phyloP scores from a whole-genome alignment of 2,113 vertebrate species.

The Indicator indicator region DNA sequence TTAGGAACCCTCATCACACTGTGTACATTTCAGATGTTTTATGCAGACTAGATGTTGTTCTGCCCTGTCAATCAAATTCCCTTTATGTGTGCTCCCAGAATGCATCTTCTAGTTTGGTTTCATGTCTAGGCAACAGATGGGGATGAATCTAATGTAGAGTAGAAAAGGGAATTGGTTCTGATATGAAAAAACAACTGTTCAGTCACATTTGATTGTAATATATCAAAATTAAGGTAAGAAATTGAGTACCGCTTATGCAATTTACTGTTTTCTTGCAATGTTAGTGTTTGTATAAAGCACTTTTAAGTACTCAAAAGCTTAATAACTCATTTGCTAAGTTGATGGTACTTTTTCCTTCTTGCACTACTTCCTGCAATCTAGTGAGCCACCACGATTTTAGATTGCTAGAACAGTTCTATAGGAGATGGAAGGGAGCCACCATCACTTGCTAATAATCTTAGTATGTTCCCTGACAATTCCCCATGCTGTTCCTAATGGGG shows the following conservation, averaged over 20 bases:
- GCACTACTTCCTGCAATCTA: neutral
- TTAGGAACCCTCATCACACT: neutral
- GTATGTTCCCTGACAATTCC: neutral
- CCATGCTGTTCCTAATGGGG: neutral
- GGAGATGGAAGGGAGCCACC: neutral
- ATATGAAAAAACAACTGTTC: neutral
- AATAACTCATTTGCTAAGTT: neutral
- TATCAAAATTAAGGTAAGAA: neutral
- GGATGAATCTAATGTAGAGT: neutral
- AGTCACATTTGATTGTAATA: neutral
- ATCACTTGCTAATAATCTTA: neutral
- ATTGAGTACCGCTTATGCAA: neutral
- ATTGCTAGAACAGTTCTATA: neutral
- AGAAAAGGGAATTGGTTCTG: neutral
- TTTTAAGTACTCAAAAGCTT: neutral
- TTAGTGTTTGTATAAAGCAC: neutral
- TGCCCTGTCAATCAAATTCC: neutral
- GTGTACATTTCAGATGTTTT: neutral
- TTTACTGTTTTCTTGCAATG: neutral
- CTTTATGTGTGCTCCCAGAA: fast-evolving
- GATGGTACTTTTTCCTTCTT: neutral
- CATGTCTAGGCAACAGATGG: neutral
- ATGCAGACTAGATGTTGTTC: neutral
- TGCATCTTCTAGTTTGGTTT: neutral
- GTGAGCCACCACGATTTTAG: neutral